A percentile compares a stretch with the other conserved stretches of the same genome.
These are phyloP conservation scores for Emydoidea blandingii DNA, from an alignment of 2,797 vertebrate genomes.

Conservation along the genomic window DNA sequence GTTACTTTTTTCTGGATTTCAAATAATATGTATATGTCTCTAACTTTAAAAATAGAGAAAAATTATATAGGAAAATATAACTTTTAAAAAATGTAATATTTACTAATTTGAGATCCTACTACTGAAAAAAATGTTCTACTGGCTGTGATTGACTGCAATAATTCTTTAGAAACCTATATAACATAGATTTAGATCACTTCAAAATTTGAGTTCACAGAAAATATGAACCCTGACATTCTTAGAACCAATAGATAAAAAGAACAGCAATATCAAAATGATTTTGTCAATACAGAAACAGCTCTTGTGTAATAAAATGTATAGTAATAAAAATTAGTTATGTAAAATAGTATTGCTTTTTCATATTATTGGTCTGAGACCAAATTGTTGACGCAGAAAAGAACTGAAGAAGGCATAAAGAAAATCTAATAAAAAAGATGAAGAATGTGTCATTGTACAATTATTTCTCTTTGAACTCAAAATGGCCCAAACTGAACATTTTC, in stretches of 20 bases:
- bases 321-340: not conserved
- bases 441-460: not conserved
- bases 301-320: not conserved
- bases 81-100: not conserved
- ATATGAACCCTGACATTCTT: not conserved
- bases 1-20: not conserved
- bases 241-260: not conserved
- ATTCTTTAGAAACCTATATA: not conserved
- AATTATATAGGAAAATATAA: not conserved
- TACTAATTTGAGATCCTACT: not conserved
- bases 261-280: not conserved
- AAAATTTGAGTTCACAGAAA: not conserved
- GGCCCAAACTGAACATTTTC: not conserved
- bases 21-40: not conserved
- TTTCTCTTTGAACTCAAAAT: not conserved
- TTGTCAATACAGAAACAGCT: not conserved
- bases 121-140: not conserved
- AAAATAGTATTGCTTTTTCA: not conserved
- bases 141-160: not conserved
- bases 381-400: not conserved
- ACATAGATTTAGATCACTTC: not conserved
- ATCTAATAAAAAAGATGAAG: not conserved
- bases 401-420: not conserved
- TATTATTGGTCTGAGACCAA: not conserved
- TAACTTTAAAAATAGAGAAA: not conserved